These are phyloP conservation scores for Tolmerus cingulatus DNA, from an alignment of 2,888 invertebrate genomes.

Conservation along the genomic window DNA sequence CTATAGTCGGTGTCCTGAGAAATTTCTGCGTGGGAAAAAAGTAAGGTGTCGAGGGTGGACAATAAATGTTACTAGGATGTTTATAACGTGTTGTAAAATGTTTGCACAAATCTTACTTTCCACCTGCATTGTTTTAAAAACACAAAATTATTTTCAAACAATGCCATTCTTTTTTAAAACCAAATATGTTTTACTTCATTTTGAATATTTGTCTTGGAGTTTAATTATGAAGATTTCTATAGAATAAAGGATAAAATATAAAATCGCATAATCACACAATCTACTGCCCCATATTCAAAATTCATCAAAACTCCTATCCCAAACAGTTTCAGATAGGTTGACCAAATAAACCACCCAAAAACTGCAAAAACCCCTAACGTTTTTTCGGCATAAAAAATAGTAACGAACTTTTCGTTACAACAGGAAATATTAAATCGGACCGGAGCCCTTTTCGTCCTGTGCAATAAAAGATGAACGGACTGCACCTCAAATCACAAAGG, in stretches of 20 bases:
- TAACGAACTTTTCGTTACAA: slow-evolving; percentile 14
- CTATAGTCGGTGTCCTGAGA: not conserved
- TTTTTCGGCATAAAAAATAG: not conserved
- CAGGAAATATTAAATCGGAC: slow-evolving; percentile 31
- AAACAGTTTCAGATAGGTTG: not conserved
- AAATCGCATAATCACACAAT: not conserved
- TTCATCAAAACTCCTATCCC: not conserved
- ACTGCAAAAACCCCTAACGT: not conserved
- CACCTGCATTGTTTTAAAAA: too few relatives aligned
- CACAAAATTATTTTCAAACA: too few relatives aligned
- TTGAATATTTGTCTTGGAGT: too few relatives aligned
- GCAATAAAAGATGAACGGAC: slow-evolving; percentile 4
- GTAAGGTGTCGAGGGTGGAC: not conserved
- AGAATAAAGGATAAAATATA: not conserved
- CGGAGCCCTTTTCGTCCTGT: not conserved
- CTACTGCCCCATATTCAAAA: not conserved
- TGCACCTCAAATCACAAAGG: slow-evolving; percentile 4
- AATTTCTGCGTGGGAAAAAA: not conserved
- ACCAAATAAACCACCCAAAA: not conserved
- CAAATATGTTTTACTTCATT: not conserved
- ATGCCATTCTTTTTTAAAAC: not conserved
- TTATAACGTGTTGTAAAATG: not conserved
- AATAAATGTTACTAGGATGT: not conserved
- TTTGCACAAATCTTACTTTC: not conserved
- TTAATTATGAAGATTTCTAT: too few relatives aligned